Evolutionary conservation across 2,888 invertebrate species (phyloP), one percentile per base, ranked within the genome.

Genomic region (Meteorus cinctellus): DNA sequence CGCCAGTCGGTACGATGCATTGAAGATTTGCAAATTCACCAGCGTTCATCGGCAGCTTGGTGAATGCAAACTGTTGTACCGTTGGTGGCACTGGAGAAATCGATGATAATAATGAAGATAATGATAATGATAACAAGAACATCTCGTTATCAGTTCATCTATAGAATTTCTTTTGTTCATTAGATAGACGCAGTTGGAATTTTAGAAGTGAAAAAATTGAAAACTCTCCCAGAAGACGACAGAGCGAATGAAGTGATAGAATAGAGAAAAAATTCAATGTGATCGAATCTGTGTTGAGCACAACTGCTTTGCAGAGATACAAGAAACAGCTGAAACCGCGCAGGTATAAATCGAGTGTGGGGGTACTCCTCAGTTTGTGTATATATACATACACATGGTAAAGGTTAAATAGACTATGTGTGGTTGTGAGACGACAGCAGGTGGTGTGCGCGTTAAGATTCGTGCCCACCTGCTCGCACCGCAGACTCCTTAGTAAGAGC

Each of bases 1-100:
- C 95, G 79, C 95, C 94, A 84, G 92, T 92, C 67, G 93, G 92
- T 59, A 92, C 90, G 75, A 91, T 91, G 88, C 93, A 93, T 78
- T 91, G 91, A 27, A 92, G 91, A 80, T 92, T 91, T 62, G 91
- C 91, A 74, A 91, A 91, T 85, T 95, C 94, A 74, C 94, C 95
- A 79, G 94, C 89, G 82, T 89, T 89, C 89, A 89, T 89, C 74
- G 89, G 88, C 81, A 87, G 84, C 85, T 89, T 89, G 80, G 85
- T 89, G 84, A 90, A 90, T 81, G 88, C 85, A 81, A 90, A 89
- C 77, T 86, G 84, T 82, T 88, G 87, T 81, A 90, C 86, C 81
- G 87, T 86, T 74, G 89, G 89, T 80, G 86, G 83, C 86, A 88
- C 88, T 89, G 82, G 82, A 84, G 84, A 79, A 80, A 80, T 68